A percentile compares a stretch with the other conserved stretches of the same genome.
Conservation (phyloP, 2,797 vertebrate genomes). For the Catharus ustulatus region DNA sequence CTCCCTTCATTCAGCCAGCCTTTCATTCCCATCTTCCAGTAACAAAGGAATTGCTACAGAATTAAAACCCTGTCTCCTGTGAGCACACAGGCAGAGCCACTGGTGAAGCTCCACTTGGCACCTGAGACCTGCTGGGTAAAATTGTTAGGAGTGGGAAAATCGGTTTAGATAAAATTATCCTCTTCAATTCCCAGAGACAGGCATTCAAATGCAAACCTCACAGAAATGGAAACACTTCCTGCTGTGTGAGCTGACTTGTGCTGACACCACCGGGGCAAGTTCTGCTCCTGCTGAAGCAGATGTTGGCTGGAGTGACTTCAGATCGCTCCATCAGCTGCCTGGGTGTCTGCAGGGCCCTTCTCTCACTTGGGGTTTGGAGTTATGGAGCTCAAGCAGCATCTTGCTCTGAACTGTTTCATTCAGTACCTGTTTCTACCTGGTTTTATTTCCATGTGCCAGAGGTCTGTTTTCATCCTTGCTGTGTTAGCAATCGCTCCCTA, state of each 20-base stretch:
- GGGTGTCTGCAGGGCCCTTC: background rate
- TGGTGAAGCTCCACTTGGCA: background rate
- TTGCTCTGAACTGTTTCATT: background rate
- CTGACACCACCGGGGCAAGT: background rate
- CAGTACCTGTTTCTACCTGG: background rate
- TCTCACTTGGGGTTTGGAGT: background rate
- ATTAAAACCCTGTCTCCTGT: slow-evolving; percentile 1
- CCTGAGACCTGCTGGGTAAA: slow-evolving; percentile 6
- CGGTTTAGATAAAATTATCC: background rate
- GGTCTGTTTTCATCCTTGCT: background rate
- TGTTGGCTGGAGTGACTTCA: background rate
- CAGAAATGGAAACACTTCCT: background rate
- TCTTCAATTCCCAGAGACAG: background rate
- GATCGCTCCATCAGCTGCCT: background rate
- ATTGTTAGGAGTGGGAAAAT: background rate
- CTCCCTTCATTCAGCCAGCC: slow-evolving; percentile 15
- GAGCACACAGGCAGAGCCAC: background rate
- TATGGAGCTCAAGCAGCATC: background rate
- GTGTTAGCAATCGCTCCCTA: background rate
- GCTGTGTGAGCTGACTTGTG: slow-evolving; percentile 22
- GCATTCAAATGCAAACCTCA: background rate
- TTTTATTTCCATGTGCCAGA: background rate
- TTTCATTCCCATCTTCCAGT: background rate
- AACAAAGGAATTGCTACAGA: slow-evolving; percentile 50
- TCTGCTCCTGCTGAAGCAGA: background rate